Conservation (phyloP, 2,888 invertebrate genomes). For the Muschampia staudingeri region DNA sequence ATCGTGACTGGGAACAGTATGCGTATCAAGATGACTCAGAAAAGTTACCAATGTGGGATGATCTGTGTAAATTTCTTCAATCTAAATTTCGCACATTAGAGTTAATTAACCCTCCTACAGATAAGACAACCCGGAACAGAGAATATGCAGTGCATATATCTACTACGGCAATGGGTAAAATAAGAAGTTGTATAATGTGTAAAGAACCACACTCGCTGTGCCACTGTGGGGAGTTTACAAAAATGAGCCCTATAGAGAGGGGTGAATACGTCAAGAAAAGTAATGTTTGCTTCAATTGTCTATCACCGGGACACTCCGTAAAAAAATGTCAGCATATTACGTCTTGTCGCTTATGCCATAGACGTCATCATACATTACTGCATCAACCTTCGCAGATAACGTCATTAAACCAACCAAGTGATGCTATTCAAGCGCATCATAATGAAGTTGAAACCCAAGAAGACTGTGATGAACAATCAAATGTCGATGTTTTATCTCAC, state of each 20-base stretch:
- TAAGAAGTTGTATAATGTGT: slow-evolving; percentile 42
- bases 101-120: slow-evolving; percentile 23
- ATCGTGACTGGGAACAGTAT: slow-evolving; percentile 64
- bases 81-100: slow-evolving; percentile 61
- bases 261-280: slow-evolving; percentile 39
- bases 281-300: slow-evolving; percentile 54
- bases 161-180: slow-evolving; percentile 35
- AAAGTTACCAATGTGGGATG: slow-evolving; percentile 50
- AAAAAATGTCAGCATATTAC: slow-evolving; percentile 28
- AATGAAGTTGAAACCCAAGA: neutral
- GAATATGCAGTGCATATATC: slow-evolving; percentile 35
- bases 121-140: neutral
- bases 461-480: neutral
- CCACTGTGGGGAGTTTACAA: slow-evolving; percentile 52
- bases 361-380: slow-evolving; percentile 21
- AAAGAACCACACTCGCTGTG: slow-evolving; percentile 52
- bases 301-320: slow-evolving; percentile 45
- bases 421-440: neutral
- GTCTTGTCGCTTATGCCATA: slow-evolving; percentile 31
- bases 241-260: slow-evolving; percentile 40
- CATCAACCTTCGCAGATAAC: neutral
- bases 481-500: slow-evolving; percentile 40
- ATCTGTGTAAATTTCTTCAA: slow-evolving; percentile 53
- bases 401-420: neutral
- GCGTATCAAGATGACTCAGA: slow-evolving; percentile 41